Percentiles rank a stretch among this genome's conserved stretches.
Conservation (phyloP, 2,113 vertebrate species). For the Oreocharis arfaki region DNA sequence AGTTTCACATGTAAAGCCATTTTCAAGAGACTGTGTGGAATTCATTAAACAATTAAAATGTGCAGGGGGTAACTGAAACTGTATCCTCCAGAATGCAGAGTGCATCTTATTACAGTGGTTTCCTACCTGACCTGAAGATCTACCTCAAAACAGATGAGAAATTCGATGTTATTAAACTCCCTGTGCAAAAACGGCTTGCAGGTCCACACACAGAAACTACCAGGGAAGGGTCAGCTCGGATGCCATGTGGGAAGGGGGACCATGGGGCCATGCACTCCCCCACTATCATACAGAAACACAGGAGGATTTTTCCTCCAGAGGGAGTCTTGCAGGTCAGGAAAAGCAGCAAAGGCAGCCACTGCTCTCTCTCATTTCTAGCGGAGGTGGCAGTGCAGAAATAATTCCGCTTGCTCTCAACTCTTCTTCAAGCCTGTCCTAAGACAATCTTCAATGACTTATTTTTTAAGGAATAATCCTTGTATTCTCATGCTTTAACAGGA, state of each 20-base stretch:
- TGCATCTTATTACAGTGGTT: neutral
- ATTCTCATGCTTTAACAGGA: neutral
- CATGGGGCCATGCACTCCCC: rapidly evolving
- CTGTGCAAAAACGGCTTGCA: rapidly evolving
- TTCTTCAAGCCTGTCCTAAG: neutral
- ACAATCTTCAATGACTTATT: neutral
- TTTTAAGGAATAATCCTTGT: neutral
- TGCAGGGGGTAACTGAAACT: constrained; percentile 24
- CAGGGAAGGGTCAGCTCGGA: neutral
- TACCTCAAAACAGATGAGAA: neutral
- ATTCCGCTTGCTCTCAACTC: neutral
- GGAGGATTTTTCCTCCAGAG: neutral
- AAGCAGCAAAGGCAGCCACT: neutral
- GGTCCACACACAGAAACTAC: rapidly evolving
- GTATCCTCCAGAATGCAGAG: neutral
- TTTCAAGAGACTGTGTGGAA: constrained; percentile 11
- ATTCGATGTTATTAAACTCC: neutral
- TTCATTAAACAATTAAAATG: constrained; percentile 36
- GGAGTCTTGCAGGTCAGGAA: neutral
- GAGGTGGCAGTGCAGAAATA: neutral
- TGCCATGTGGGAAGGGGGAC: rapidly evolving
- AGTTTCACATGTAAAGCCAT: neutral
- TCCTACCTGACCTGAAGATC: neutral
- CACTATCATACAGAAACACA: neutral
- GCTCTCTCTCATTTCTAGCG: neutral